phyloP scores from a whole-genome alignment of 2,113 vertebrate species.

The Plecturocebus donacophilus region DNA sequence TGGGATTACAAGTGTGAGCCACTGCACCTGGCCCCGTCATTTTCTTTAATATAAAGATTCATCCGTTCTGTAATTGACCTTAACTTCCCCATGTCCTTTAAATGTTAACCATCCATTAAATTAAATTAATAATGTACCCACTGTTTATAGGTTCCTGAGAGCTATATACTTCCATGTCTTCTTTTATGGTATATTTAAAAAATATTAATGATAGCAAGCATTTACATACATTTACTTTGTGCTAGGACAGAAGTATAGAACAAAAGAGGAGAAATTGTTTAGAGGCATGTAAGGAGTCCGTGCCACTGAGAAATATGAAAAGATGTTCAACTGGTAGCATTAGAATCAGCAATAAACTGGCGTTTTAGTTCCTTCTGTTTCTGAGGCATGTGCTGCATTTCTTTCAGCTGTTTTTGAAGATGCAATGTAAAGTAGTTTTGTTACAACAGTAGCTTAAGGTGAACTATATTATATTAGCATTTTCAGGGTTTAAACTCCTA shows the following conservation, averaged over 20 bases:
- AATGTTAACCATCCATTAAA: constrained; percentile 33
- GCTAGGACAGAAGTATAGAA: background rate
- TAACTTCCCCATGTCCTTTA: background rate
- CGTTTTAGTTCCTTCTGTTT: background rate
- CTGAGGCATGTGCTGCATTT: background rate
- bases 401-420: background rate
- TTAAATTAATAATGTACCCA: constrained; percentile 13
- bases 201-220: background rate
- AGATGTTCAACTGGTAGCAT: background rate
- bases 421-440: background rate
- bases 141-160: background rate
- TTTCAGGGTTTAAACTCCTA: background rate
- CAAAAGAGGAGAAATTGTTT: background rate
- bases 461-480: background rate
- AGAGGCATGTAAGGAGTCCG: background rate
- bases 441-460: background rate
- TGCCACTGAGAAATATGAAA: background rate
- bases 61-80: background rate
- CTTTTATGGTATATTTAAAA: background rate
- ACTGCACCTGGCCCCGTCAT: background rate
- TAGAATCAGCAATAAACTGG: background rate
- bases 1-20: too few species aligned
- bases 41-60: background rate
- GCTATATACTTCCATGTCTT: background rate
- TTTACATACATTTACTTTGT: background rate